Evolutionary conservation across 2,113 vertebrate species (phyloP), one percentile per base, ranked within the genome.

Genomic region (Cebus imitator): DNA sequence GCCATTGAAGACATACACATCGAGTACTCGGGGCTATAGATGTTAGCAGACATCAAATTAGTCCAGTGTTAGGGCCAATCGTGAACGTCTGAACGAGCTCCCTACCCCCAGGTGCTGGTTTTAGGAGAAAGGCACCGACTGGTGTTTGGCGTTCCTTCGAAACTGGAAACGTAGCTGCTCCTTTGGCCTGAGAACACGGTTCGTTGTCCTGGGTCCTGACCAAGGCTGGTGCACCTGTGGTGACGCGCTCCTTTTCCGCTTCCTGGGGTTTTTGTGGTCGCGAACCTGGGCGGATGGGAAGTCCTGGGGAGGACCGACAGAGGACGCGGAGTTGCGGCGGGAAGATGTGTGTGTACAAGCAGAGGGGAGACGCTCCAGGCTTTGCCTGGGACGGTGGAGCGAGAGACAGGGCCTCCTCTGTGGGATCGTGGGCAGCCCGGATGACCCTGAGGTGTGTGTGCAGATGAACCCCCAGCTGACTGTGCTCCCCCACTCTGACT

Each of bases 11-110:
- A 64, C 70, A 48, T 30, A 12, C 17, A 45, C 48, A 1, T 11
- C 0, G 57, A 80, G 20, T 43, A 3, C 8, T 17, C 1, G 1
- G 10, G 90, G 16, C 18, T 75, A 0, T 35, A 48, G 27, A 66
- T 90, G 35, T 37, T 23, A 70, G 35, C 37, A 45, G 55, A 72
- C 21, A 0, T 45, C 8, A 16, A 11, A 64, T 68, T 81, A 37
- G 10, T n/a, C 68, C 72, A 40, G 86, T 57, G 9, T 23, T 27
- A 37, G 37, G 57, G 7, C 68, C 14, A 18, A 40, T 30, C 6
- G 11, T 21, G 48, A 80, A 8, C 40, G 91, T 55, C 6, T 3
- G 8, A 55, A 35, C 25, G 23, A 20, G 37, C 57, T 52, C 45
- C n/a, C 3, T 13, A 7, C 25, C 35, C 80, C 8, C 3, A 40